Percentiles rank a stretch among this genome's conserved stretches.
phyloP scores from a whole-genome alignment of 2,797 vertebrate genomes.

The Clarias pachynema region DNA sequence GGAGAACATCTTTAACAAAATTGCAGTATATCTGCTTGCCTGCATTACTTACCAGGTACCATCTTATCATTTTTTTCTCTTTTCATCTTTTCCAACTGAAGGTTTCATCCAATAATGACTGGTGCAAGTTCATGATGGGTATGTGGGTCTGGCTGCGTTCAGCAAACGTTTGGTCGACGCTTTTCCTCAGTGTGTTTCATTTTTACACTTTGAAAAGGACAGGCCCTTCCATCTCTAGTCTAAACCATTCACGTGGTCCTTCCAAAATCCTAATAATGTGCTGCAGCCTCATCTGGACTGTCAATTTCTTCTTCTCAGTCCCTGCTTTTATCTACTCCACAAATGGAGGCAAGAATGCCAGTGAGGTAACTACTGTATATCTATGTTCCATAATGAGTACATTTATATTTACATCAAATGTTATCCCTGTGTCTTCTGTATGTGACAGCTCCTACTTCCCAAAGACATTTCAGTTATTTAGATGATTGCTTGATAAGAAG shows the following conservation, averaged over 20 bases:
- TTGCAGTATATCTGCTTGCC: neutral
- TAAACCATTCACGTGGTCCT: constrained; percentile 43
- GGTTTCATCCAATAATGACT: constrained; percentile 67
- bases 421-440: neutral
- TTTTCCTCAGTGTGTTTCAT: constrained; percentile 80
- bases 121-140: constrained; percentile 79
- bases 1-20: neutral
- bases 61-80: neutral
- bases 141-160: constrained; percentile 82
- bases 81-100: constrained; percentile 41
- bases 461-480: neutral
- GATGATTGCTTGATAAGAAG: neutral
- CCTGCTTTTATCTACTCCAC: constrained; percentile 78
- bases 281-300: constrained; percentile 72
- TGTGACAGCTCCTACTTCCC: neutral
- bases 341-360: constrained; percentile 69
- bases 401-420: neutral
- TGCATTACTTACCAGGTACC: neutral
- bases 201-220: constrained; percentile 75
- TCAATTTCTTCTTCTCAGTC: constrained; percentile 76
- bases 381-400: neutral
- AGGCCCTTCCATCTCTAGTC: constrained; percentile 47
- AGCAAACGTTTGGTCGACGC: constrained; percentile 80
- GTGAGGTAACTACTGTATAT: constrained; percentile 67
- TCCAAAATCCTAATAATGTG: constrained; percentile 61